Evolutionary conservation across 1,140 invertebrate genomes (phyloP).

Genomic region (Melanaphis sacchari): DNA sequence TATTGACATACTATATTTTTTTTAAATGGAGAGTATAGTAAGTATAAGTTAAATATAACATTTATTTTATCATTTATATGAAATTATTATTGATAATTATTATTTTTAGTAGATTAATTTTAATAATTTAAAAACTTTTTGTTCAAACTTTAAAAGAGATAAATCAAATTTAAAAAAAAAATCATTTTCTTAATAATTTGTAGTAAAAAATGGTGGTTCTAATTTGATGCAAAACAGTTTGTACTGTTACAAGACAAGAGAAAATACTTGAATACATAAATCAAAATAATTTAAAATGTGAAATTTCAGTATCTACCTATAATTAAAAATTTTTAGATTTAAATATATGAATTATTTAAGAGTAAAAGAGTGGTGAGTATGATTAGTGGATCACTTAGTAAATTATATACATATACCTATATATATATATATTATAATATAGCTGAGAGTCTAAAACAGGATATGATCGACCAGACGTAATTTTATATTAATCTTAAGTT

Average conservation of each 20-base stretch:
- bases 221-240: background rate
- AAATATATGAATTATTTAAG: background rate
- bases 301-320: too few species aligned
- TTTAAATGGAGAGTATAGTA: too few species aligned
- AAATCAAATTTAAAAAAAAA: background rate
- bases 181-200: background rate
- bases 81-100: background rate
- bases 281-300: background rate
- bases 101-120: background rate
- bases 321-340: background rate
- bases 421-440: background rate
- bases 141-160: background rate
- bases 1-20: too few species aligned
- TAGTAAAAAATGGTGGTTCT: background rate
- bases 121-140: background rate
- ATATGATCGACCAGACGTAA: background rate
- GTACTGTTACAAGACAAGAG: background rate
- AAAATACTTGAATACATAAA: background rate
- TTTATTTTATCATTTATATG: too few species aligned
- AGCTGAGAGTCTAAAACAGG: background rate
- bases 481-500: background rate
- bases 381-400: background rate
- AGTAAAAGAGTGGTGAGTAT: background rate
- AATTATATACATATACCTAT: background rate
- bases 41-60: too few species aligned